Conservation (phyloP, 2,113 vertebrate species). For the Crotophaga sulcirostris region DNA sequence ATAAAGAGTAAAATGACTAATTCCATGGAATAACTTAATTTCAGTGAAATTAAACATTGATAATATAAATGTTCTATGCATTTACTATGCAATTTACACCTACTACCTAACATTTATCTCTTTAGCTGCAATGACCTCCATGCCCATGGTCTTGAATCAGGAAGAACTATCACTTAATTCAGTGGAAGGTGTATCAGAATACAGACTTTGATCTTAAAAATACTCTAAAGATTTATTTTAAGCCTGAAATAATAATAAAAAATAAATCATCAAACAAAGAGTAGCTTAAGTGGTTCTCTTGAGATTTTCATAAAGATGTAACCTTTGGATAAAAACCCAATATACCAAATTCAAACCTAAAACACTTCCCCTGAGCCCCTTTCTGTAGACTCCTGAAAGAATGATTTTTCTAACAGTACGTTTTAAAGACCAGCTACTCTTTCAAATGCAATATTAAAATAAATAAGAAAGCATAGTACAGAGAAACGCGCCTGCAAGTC, state of each 20-base stretch:
- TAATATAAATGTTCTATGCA: neutral
- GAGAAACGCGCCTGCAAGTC: neutral
- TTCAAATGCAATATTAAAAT: conserved; percentile 17
- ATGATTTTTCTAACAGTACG: neutral
- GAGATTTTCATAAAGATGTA: neutral
- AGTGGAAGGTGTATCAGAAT: neutral
- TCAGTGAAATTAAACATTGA: neutral
- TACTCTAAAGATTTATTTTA: neutral
- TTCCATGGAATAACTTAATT: neutral
- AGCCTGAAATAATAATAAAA: neutral
- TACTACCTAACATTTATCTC: neutral
- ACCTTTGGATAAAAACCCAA: neutral
- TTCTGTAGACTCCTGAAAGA: neutral
- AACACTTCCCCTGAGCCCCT: neutral
- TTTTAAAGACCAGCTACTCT: neutral
- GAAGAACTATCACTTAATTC: neutral
- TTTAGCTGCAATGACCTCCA: neutral
- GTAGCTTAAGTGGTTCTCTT: neutral
- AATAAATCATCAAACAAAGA: neutral
- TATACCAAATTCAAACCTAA: neutral
- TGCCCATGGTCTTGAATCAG: neutral
- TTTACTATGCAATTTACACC: neutral
- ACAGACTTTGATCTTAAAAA: neutral
- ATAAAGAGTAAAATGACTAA: neutral
- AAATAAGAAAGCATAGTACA: conserved; percentile 3